Conservation (phyloP, 1,140 invertebrate species). For the Dendroctonus valens region DNA sequence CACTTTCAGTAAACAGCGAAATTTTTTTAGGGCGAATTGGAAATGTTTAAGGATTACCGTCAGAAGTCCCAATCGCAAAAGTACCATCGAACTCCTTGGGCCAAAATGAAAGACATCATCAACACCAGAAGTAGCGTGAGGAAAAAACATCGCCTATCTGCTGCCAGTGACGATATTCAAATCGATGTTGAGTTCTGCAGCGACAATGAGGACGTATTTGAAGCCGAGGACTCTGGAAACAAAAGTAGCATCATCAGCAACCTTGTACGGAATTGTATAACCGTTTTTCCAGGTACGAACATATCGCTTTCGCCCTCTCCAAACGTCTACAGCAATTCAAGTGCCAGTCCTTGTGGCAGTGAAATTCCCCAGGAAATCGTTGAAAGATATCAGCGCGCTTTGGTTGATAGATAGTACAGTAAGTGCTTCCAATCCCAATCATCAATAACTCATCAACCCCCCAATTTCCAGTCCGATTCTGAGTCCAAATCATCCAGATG, state of each 20-base stretch:
- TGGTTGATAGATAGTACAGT: conserved; percentile 38
- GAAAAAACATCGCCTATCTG: conserved; percentile 53
- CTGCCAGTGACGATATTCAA: conserved; percentile 47
- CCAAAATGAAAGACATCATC: conserved; percentile 70
- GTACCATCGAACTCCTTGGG: conserved; percentile 61
- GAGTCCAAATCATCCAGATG: conserved; percentile 58
- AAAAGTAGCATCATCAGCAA: conserved; percentile 22
- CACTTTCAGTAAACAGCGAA: background rate
- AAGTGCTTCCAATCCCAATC: conserved; percentile 26
- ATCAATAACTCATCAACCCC: conserved; percentile 17
- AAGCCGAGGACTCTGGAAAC: conserved; percentile 50
- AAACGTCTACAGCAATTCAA: conserved; percentile 24
- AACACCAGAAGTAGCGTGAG: conserved; percentile 67
- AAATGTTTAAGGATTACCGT: conserved; percentile 1
- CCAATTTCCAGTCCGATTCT: conserved; percentile 18
- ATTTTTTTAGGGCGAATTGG: background rate
- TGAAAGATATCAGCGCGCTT: conserved; percentile 39
- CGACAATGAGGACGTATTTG: conserved; percentile 55
- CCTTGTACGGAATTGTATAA: no score
- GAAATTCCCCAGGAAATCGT: conserved; percentile 39
- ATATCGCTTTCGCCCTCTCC: conserved; percentile 29
- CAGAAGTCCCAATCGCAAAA: conserved; percentile 35
- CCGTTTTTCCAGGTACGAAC: conserved; percentile 25
- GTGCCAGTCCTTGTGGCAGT: conserved; percentile 25
- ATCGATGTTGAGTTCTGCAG: conserved; percentile 46